These are phyloP conservation scores for Motacilla tschutschensis DNA, from an alignment of 2,113 vertebrate species.

Conservation along the genomic window DNA sequence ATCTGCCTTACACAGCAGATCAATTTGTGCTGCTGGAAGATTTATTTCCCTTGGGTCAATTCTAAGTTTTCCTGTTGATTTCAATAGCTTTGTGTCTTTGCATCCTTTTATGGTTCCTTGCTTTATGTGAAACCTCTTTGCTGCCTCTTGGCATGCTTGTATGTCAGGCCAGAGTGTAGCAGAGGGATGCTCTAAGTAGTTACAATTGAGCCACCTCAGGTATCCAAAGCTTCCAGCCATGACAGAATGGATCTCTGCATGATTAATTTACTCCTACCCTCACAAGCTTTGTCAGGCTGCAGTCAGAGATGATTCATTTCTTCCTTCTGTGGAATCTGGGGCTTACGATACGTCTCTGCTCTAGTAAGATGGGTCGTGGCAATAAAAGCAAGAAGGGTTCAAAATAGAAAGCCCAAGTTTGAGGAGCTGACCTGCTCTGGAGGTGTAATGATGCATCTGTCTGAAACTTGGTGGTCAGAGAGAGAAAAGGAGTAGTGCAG, in stretches of 20 bases:
- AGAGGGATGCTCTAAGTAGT: not conserved
- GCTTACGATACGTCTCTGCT: not conserved
- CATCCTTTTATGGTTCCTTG: not conserved
- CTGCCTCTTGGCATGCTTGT: not conserved
- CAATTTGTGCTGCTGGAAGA: not conserved
- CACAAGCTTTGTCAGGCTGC: not conserved
- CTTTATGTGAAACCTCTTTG: not conserved
- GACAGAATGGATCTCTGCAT: constrained; percentile 27
- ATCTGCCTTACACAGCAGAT: not conserved
- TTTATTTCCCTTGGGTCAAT: not conserved
- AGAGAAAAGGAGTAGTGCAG: not conserved
- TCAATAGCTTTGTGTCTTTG: not conserved
- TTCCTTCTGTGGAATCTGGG: not conserved
- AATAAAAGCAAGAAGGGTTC: not conserved
- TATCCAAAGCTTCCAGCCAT: constrained; percentile 13
- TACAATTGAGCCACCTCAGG: constrained; percentile 5
- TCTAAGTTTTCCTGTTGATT: not conserved
- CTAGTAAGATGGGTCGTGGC: not conserved
- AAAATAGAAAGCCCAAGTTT: not conserved
- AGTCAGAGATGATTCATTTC: not conserved
- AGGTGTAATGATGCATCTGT: not conserved
- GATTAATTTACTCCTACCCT: constrained; percentile 21
- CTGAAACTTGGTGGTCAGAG: not conserved
- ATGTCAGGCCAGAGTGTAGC: not conserved
- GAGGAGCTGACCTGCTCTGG: not conserved